Conservation (phyloP, 2,797 vertebrate species). For the Buphagus erythrorhynchus region DNA sequence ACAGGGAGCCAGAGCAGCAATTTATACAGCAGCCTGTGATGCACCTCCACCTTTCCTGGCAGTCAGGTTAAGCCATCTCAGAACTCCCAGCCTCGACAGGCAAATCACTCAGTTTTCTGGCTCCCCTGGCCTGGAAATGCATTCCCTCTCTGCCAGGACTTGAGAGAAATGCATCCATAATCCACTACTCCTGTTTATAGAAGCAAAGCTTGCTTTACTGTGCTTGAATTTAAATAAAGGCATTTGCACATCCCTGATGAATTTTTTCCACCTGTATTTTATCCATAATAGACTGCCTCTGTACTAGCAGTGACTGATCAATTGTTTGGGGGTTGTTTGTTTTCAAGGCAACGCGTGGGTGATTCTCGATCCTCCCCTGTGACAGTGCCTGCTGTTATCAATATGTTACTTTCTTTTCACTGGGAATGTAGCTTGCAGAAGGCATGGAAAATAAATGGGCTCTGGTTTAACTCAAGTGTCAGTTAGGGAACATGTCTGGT, state of each 20-base stretch:
- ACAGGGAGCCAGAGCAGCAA: neutral
- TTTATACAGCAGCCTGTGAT: neutral
- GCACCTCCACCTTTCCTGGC: neutral
- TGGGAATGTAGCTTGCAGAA: neutral
- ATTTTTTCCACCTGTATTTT: conserved; percentile 49
- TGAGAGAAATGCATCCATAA: conserved; percentile 2
- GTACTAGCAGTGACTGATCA: conserved; percentile 31
- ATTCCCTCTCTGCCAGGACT: neutral
- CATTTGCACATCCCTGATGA: conserved; percentile 53
- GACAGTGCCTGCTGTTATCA: conserved; percentile 38
- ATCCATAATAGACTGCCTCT: conserved; percentile 21
- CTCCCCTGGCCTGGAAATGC: neutral
- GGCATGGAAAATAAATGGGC: conserved; percentile 22
- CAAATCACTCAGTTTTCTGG: neutral
- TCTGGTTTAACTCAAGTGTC: neutral
- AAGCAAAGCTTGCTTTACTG: conserved; percentile 34
- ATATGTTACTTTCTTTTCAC: conserved; percentile 22
- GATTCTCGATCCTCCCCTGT: conserved; percentile 21
- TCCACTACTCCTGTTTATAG: conserved; percentile 10
- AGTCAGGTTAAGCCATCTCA: neutral
- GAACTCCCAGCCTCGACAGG: conserved; percentile 5
- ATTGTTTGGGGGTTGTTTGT: conserved; percentile 55
- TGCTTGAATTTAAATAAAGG: conserved; percentile 46
- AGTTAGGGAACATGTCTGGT: neutral
- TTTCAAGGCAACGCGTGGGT: conserved; percentile 38